Base-by-base conservation (phyloP, 1,140 invertebrate genomes). In the Hypothenemus hampei region DNA sequence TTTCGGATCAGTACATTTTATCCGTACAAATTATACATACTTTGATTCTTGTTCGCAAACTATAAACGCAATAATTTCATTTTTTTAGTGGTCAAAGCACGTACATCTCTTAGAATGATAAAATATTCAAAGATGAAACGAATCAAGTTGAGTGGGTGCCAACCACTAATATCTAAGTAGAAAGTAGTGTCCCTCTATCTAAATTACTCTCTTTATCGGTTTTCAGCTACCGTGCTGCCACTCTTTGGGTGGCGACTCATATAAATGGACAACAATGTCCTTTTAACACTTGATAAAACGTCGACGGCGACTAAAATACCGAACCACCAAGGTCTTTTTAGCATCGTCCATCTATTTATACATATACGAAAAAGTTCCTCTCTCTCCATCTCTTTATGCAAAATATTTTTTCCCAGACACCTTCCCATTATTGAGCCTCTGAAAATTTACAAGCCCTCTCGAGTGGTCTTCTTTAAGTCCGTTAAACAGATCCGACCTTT, bases 241-340 rank as follows among this genome's bases (percentile, higher is more conserved):
- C 59, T 47, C 50, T 61, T 61, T 61, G 59, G 59, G 59, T 61
- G 59, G 59, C 59, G 53, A 40, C 51, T 57, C 59, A 52, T 61
- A 61, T 61, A 61, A 60, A 61, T 54, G 59, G 49, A 57, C 59
- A 61, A 61, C 57, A 61, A 61, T 61, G 59, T 57, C 50, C 54
- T 57, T 61, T 58, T 57, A 61, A 61, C 59, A 61, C 59, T 57
- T 40, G 59, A 61, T 61, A 61, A 57, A 15, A 16, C 10, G 15
- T 11, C 16, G 59, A 57, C 46, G 52, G 44, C 29, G 18, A 33
- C 40, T 41, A 43, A 57, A 57, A 54, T 61, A 47, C n/a, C n/a
- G n/a, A n/a, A n/a, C n/a, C n/a, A n/a, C n/a, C n/a, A n/a, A n/a
- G n/a, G n/a, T n/a, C n/a, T n/a, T n/a, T 50, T 41, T 44, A 24